Evolutionary conservation across 2,113 vertebrate genomes (phyloP).

Genomic region (Desmodus rotundus): DNA sequence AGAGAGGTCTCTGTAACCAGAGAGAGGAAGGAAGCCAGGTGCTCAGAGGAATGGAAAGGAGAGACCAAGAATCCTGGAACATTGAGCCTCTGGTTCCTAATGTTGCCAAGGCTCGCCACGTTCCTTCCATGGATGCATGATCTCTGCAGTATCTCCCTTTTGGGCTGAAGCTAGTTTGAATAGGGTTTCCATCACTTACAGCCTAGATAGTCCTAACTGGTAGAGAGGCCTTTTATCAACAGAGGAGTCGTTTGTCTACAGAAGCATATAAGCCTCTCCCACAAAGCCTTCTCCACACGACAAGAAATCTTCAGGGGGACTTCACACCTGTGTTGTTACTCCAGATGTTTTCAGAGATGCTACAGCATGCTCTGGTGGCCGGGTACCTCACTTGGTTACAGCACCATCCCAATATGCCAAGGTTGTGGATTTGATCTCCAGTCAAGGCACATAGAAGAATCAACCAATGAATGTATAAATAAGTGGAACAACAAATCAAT

Average conservation of each 20-base stretch:
- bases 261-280: neutral
- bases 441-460: too few species aligned
- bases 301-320: neutral
- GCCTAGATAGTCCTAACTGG: neutral
- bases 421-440: too few species aligned
- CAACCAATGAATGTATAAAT: too few species aligned
- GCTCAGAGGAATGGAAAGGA: neutral
- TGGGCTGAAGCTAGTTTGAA: neutral
- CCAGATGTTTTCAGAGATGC: neutral
- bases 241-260: neutral
- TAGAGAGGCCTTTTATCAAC: neutral
- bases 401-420: too few species aligned
- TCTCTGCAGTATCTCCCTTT: neutral
- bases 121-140: neutral
- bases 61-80: constrained; percentile 25
- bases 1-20: neutral
- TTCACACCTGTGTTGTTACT: neutral
- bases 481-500: too few species aligned
- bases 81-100: neutral
- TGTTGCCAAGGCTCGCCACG: fast-evolving
- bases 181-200: neutral
- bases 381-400: too few species aligned
- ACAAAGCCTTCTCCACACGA: neutral
- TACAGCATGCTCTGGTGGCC: neutral
- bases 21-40: constrained; percentile 20